Evolutionary conservation across 2,797 vertebrate genomes (phyloP).

Genomic region (Cossypha polioptera): DNA sequence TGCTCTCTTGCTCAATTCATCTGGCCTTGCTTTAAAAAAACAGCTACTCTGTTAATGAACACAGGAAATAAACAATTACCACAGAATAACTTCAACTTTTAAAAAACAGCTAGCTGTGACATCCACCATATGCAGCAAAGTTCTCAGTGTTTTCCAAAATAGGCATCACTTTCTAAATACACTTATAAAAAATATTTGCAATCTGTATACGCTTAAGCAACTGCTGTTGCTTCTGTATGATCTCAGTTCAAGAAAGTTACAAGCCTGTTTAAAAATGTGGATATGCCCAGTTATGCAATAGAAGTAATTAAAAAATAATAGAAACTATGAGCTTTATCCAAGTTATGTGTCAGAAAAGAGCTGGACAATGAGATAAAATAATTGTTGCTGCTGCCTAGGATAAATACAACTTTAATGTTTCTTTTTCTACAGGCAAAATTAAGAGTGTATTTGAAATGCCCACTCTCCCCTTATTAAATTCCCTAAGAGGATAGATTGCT

Average conservation of each 20-base stretch:
- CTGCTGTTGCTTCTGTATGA: background rate
- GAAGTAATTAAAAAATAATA: background rate
- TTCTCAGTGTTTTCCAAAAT: background rate
- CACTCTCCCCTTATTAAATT: background rate
- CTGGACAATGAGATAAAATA: background rate
- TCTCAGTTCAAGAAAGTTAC: background rate
- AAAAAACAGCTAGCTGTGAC: background rate
- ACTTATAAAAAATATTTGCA: background rate
- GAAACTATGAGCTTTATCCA: background rate
- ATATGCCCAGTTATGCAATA: background rate
- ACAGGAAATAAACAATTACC: background rate
- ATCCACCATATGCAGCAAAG: background rate
- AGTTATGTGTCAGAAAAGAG: background rate
- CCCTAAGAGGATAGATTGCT: background rate
- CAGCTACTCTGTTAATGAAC: background rate
- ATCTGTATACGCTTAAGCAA: background rate
- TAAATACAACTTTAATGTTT: background rate
- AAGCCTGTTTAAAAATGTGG: background rate
- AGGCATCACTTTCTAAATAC: background rate
- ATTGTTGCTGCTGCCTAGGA: background rate
- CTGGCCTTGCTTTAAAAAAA: background rate
- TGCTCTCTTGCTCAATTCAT: background rate
- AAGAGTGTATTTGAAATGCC: background rate
- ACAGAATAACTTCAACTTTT: background rate
- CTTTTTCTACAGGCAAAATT: background rate